phyloP scores from a whole-genome alignment of 1,140 invertebrate species.

The Drosophila virilis region DNA sequence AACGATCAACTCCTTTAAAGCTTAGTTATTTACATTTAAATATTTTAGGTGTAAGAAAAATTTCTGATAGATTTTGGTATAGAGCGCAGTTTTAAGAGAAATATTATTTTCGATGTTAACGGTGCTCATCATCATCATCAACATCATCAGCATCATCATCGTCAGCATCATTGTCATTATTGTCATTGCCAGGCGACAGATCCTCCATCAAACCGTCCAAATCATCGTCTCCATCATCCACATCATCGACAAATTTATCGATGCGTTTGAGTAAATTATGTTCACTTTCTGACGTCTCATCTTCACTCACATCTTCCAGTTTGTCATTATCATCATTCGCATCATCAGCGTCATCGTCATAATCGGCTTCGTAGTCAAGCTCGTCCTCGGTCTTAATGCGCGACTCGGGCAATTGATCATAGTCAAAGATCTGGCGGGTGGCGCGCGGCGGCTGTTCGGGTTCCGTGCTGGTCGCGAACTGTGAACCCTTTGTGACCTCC shows the following conservation, averaged over 20 bases:
- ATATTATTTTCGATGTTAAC: constrained; percentile 35
- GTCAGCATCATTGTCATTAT: constrained; percentile 28
- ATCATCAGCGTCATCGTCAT: constrained; percentile 8
- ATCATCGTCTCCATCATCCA: constrained; percentile 70
- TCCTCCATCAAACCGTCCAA: constrained; percentile 68
- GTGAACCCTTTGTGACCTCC: constrained; percentile 41
- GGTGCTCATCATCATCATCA: constrained; percentile 33
- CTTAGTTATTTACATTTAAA: constrained; percentile 72
- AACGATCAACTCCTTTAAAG: constrained; percentile 60
- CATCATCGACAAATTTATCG: constrained; percentile 73
- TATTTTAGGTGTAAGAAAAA: constrained; percentile 62
- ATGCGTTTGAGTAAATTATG: constrained; percentile 78
- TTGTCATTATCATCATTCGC: constrained; percentile 37
- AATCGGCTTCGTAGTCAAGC: constrained; percentile 9
- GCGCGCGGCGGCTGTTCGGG: constrained; percentile 57
- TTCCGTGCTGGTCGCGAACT: constrained; percentile 62
- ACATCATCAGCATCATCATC: constrained; percentile 7
- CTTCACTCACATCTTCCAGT: constrained; percentile 19
- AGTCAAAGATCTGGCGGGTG: constrained; percentile 79
- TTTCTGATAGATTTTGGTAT: constrained; percentile 81
- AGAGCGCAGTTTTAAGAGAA: constrained; percentile 76
- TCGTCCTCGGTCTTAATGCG: constrained; percentile 57
- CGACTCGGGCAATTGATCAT: constrained; percentile 83
- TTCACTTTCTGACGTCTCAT: constrained; percentile 42
- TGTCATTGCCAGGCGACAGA: constrained; percentile 33